Conservation (phyloP, 2,888 invertebrate genomes). For the Drosophila percnosoma region DNA sequence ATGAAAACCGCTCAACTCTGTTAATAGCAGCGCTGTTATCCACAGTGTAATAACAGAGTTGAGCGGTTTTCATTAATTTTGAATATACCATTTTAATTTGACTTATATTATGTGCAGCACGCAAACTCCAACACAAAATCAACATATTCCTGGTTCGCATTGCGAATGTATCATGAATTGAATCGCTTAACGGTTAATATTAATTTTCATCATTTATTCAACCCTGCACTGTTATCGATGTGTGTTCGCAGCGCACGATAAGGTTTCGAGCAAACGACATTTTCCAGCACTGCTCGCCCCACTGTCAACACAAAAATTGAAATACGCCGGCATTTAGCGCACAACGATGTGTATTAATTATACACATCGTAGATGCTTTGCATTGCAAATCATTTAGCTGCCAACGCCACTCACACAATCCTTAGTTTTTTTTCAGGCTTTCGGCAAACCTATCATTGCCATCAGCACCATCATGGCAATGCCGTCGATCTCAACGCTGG, state of each 20-base stretch:
- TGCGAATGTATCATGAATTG: not conserved
- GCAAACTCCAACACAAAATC: not conserved
- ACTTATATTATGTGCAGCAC: not conserved
- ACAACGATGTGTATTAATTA: slow-evolving; percentile 24
- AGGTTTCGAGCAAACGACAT: not conserved
- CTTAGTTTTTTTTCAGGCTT: too few species aligned
- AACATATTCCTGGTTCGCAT: not conserved
- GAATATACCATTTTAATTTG: too few species aligned
- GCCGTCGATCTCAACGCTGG: too few species aligned
- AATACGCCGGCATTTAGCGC: slow-evolving; percentile 49
- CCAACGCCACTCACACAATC: not conserved
- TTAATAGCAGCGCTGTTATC: not conserved
- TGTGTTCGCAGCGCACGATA: not conserved
- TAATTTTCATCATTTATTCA: not conserved
- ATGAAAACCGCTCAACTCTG: not conserved
- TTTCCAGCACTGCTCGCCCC: slow-evolving; percentile 13
- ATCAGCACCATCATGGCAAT: too few species aligned
- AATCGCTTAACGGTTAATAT: not conserved
- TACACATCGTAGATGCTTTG: slow-evolving; percentile 8
- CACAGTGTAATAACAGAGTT: too few species aligned
- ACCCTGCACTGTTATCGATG: not conserved
- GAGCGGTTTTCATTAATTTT: too few species aligned
- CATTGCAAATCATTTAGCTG: slow-evolving; percentile 3
- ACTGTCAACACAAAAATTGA: not conserved
- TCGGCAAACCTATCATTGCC: too few species aligned